Conservation (phyloP, 53 echinoderm and acorn worm genomes). For the Mesocentrotus franciscanus region DNA sequence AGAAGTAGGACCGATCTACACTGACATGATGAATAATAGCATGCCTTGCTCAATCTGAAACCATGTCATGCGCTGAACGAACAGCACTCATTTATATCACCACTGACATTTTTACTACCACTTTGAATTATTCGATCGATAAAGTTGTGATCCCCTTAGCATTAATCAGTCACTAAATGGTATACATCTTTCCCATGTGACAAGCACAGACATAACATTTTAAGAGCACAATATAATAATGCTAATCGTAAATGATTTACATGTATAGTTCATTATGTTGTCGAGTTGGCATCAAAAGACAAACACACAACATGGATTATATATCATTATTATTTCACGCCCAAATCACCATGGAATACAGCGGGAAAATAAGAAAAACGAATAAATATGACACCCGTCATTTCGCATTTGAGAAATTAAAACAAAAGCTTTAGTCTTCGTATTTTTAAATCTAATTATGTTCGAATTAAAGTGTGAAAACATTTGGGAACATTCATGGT, state of each 20-base stretch:
- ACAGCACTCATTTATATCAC: slow-evolving; percentile 38
- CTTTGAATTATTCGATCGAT: slow-evolving; percentile 53
- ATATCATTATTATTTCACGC: no score
- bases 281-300: not conserved
- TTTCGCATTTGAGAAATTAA: no score
- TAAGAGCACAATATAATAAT: not conserved
- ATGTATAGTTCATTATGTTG: not conserved
- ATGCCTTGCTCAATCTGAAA: slow-evolving; percentile 16
- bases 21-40: slow-evolving; percentile 37
- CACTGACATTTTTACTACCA: slow-evolving; percentile 28
- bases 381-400: no score
- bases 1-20: not conserved
- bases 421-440: no score
- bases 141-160: slow-evolving; percentile 10
- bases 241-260: slow-evolving; percentile 41
- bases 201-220: not conserved
- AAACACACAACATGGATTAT: no score
- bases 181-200: slow-evolving; percentile 12
- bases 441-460: no score
- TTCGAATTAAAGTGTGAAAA: no score
- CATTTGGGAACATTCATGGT: no score
- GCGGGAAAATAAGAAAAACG: no score
- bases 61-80: not conserved
- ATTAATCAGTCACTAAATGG: slow-evolving; percentile 47
- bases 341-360: no score